Percentiles rank a stretch among this genome's conserved stretches.
These are phyloP conservation scores for Parazoanthus atlanticus DNA, from an alignment of 92 coral and sea anemone genomes.

Conservation along the genomic window DNA sequence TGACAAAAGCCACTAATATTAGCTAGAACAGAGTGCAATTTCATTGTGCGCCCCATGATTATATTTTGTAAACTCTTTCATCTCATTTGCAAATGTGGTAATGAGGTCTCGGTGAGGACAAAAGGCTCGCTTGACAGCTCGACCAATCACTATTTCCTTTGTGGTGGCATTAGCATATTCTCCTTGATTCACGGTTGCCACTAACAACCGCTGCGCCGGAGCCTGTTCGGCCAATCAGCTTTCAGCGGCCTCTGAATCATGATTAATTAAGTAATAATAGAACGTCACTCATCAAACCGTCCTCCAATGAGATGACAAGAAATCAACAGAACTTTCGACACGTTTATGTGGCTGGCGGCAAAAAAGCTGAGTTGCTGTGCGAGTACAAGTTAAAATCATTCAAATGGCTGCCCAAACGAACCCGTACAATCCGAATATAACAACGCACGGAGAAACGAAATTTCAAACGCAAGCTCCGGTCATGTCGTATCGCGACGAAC, in stretches of 20 bases:
- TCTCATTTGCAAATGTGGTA: slow-evolving; percentile 98
- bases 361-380: slow-evolving; percentile 75
- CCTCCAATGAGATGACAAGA: slow-evolving; percentile 92
- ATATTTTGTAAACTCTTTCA: slow-evolving; percentile 83
- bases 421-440: slow-evolving; percentile 84
- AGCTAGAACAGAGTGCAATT: slow-evolving; percentile 66
- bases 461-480: slow-evolving; percentile 83
- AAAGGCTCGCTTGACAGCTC: slow-evolving; percentile 73
- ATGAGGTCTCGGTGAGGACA: slow-evolving; percentile 87
- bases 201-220: slow-evolving; percentile 74
- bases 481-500: slow-evolving; percentile 90
- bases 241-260: slow-evolving; percentile 78
- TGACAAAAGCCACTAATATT: slow-evolving; percentile 79
- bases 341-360: slow-evolving; percentile 99
- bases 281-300: slow-evolving; percentile 94
- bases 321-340: slow-evolving; percentile 93
- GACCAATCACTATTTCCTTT: slow-evolving; percentile 69
- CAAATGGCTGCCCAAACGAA: slow-evolving; percentile 91
- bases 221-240: slow-evolving; percentile 76
- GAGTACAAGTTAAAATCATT: slow-evolving; percentile 71
- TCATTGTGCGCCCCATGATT: slow-evolving; percentile 81
- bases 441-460: slow-evolving; percentile 89
- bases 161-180: slow-evolving; percentile 90
- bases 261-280: slow-evolving; percentile 99
- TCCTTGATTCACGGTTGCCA: slow-evolving; percentile 81